Percentiles rank a stretch among this genome's conserved stretches.
phyloP scores from a whole-genome alignment of 2,113 vertebrate genomes.

The Phrynocephalus versicolor region DNA sequence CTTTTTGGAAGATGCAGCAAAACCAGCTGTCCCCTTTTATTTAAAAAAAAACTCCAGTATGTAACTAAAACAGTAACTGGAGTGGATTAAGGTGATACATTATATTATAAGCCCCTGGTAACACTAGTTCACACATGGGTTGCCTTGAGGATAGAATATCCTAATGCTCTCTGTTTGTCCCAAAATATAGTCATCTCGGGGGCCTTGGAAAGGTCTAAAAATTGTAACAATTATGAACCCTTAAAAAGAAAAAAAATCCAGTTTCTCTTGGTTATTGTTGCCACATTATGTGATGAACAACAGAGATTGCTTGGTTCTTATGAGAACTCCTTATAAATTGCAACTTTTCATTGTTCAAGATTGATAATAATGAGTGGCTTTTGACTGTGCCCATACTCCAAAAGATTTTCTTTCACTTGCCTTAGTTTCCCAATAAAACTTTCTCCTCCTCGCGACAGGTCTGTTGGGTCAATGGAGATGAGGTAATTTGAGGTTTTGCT shows the following conservation, averaged over 20 bases:
- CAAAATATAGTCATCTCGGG: too few species aligned
- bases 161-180: too few species aligned
- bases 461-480: conserved; percentile 98
- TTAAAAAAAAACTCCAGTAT: background rate
- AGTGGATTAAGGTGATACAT: background rate
- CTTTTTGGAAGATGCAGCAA: background rate
- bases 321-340: conserved; percentile 6
- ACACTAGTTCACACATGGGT: too few species aligned
- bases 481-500: conserved; percentile 99
- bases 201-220: too few species aligned
- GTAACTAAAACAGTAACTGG: background rate
- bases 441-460: conserved; percentile 95
- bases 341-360: background rate
- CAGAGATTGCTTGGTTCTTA: conserved; percentile 10
- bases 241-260: too few species aligned
- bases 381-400: background rate
- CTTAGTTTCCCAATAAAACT: conserved; percentile 98
- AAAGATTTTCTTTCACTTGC: conserved; percentile 67
- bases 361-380: background rate
- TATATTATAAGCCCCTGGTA: too few species aligned
- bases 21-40: background rate
- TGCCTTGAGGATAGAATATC: too few species aligned
- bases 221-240: too few species aligned
- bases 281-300: background rate
- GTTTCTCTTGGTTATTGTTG: too few species aligned